Conservation (phyloP, 2,888 invertebrate genomes). For the Leptarthrus brevirostris region DNA sequence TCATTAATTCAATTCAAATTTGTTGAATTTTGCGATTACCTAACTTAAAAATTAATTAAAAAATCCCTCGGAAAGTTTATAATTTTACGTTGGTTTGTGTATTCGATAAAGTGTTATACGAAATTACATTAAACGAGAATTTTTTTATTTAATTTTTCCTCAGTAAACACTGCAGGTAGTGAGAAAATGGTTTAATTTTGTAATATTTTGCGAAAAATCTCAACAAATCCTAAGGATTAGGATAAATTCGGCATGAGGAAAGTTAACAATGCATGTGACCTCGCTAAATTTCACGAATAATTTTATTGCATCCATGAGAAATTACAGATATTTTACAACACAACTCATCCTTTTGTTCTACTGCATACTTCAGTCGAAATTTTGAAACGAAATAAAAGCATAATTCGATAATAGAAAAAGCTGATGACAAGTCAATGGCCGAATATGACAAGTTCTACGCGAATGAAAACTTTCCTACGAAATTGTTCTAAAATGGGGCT, state of each 20-base stretch:
- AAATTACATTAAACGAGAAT: not conserved
- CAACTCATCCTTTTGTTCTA: too few species aligned
- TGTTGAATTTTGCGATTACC: not conserved
- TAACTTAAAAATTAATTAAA: not conserved
- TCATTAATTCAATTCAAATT: too few species aligned
- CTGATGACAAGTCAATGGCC: slow-evolving; percentile 27
- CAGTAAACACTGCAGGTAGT: not conserved
- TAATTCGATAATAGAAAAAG: slow-evolving; percentile 1
- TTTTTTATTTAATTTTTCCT: not conserved
- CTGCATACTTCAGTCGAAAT: not conserved
- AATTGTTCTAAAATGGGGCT: slow-evolving; percentile 45
- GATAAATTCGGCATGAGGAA: slow-evolving; percentile 2
- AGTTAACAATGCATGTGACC: not conserved
- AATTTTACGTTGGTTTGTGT: not conserved
- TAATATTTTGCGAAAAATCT: not conserved
- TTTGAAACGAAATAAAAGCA: not conserved
- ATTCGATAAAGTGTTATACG: slow-evolving; percentile 8
- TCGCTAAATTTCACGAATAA: not conserved
- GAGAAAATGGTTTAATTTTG: not conserved
- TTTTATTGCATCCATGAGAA: not conserved
- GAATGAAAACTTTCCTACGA: slow-evolving; percentile 5
- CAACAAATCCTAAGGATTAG: not conserved
- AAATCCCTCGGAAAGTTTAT: not conserved
- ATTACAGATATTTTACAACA: not conserved
- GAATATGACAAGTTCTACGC: slow-evolving; percentile 18